Evolutionary conservation across 2,888 invertebrate species (phyloP), one percentile per base, ranked within the genome.

Genomic region (Euzetes globulus): DNA sequence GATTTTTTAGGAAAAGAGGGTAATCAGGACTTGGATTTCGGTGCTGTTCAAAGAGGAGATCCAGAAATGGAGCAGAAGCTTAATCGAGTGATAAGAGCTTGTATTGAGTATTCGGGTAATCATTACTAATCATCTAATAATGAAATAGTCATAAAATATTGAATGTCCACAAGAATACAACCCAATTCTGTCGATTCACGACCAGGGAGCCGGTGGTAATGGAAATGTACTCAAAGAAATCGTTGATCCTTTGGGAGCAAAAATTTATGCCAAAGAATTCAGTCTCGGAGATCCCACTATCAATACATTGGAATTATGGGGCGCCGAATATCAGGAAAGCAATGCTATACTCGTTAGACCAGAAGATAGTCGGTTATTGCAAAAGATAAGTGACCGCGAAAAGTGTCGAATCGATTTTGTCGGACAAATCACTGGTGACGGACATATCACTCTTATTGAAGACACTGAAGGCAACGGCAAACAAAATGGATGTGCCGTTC

Each of bases 21-120:
- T 79, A 90, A 87, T 78, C 88, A 88, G 0, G 90, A 92, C 72
- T 84, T 97, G 41, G 98, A 99, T 83, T 97, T 95, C 80, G 93
- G 93, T 78, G 98, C 98, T 0, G 98, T 99, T 0, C 98, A 99
- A 84, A 87, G 95, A 84, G 93, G 87, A 13, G 98, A 99, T 84
- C 91, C 98, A 1, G 97, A 99, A 86, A 98, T 99, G 98, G 97
- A 96, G 79, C 95, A 98, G 82, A 96, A 98, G 83, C 84, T 98
- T 47, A 96, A 98, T 83, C 86, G 98, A 76, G 90, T 96, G 2
- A 92, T 99, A 0, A 86, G 97, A 77, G 91, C 92, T 0, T 98
- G 98, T 80, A 85, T 93, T 45, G 98, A 99, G 84, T 85, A 90
- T 81, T 88, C 88, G 0, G 85, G 87, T 0, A 84, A 86, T 17